These are phyloP conservation scores for Erannis defoliaria DNA, from an alignment of 2,888 invertebrate species.

Conservation along the genomic window DNA sequence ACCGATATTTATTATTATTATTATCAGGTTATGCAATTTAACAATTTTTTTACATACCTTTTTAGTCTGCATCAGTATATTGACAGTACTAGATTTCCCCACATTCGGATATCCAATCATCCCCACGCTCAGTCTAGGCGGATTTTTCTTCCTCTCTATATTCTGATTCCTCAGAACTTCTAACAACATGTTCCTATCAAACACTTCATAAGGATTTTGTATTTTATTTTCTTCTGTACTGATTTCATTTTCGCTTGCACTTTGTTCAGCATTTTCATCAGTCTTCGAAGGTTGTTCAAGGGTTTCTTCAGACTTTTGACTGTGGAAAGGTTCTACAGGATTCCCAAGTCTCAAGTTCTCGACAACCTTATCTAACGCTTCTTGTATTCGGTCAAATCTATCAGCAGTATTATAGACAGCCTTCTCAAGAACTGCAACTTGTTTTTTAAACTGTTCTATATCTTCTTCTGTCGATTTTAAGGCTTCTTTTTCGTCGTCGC, in stretches of 20 bases:
- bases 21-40: too few relatives aligned
- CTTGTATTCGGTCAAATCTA: constrained; percentile 84
- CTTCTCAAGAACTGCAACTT: constrained; percentile 80
- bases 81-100: constrained; percentile 99
- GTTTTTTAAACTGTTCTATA: constrained; percentile 80
- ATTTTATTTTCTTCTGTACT: constrained; percentile 44
- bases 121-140: constrained; percentile 92
- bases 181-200: constrained; percentile 90
- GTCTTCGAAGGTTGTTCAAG: background rate
- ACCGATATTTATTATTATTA: too few relatives aligned
- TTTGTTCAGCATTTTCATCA: constrained; percentile 34
- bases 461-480: constrained; percentile 69
- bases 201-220: constrained; percentile 86
- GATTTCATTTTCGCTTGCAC: constrained; percentile 26
- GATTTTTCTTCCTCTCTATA: constrained; percentile 75
- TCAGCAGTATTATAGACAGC: constrained; percentile 85
- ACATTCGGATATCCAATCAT: constrained; percentile 99
- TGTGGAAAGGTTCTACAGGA: constrained; percentile 62
- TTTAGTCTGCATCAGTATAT: constrained; percentile 94
- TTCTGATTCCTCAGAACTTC: constrained; percentile 88
- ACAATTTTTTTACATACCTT: too few relatives aligned
- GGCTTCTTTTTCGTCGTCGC: constrained; percentile 61
- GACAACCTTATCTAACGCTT: constrained; percentile 76
- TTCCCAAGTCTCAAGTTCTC: constrained; percentile 72
- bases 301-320: constrained; percentile 25